Conservation (phyloP, 2,113 vertebrate species). For the western clawed frog (Xenopus tropicalis) region UCB_Xtro_10.0 CM004444.2:73416001-73416500, state of each 20-base stretch:
- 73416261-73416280: not conserved
- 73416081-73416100: too few relatives aligned
- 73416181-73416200: too few relatives aligned
- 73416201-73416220: too few relatives aligned
- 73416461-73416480: not conserved
- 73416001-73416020: too few relatives aligned
- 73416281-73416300: not conserved
- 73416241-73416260: not conserved
- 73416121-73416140: too few relatives aligned
- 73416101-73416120: too few relatives aligned
- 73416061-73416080: too few relatives aligned
- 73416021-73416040: too few relatives aligned
- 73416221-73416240: not conserved
- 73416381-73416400: slow-evolving; percentile 23
- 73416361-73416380: not conserved
- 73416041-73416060: too few relatives aligned
- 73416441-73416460: not conserved
- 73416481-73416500: slow-evolving; percentile 16
- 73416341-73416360: slow-evolving; percentile 2
- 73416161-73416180: too few relatives aligned
- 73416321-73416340: not conserved
- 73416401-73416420: slow-evolving; percentile 15
- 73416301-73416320: not conserved
- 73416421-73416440: slow-evolving; percentile 29
- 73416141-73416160: too few relatives aligned